phyloP scores from a whole-genome alignment of 2,888 invertebrate genomes.

The Lycaena phlaeas region DNA sequence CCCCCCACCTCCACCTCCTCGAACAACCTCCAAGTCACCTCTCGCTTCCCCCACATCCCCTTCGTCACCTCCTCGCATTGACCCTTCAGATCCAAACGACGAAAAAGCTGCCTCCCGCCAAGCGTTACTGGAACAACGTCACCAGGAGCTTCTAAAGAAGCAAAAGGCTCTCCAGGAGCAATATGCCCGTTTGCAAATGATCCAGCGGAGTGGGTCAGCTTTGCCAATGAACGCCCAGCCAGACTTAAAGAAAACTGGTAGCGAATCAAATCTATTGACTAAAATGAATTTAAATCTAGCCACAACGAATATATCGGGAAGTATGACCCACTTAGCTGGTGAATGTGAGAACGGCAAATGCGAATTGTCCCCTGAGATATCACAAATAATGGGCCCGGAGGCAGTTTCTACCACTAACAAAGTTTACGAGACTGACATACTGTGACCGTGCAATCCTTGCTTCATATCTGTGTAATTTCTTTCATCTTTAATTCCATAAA shows the following conservation, averaged over 20 bases:
- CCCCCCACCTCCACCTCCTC: conserved; percentile 94
- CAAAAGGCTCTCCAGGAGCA: conserved; percentile 93
- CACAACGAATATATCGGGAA: conserved; percentile 45
- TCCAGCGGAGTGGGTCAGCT: conserved; percentile 83
- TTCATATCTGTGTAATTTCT: conserved; percentile 34
- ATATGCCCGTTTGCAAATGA: conserved; percentile 89
- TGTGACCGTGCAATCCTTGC: conserved; percentile 75
- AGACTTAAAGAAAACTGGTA: conserved; percentile 88
- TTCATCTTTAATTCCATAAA: conserved; percentile 9
- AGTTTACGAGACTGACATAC: conserved; percentile 94
- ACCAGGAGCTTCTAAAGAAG: conserved; percentile 89
- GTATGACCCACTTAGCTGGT: conserved; percentile 51
- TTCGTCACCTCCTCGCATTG: conserved; percentile 82
- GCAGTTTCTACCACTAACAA: conserved; percentile 78
- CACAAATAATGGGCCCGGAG: conserved; percentile 27
- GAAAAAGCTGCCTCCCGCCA: conserved; percentile 67
- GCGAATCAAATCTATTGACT: conserved; percentile 87
- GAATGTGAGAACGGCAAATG: conserved; percentile 25
- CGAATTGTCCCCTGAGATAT: conserved; percentile 17
- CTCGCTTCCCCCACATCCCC: conserved; percentile 88
- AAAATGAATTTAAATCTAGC: conserved; percentile 85
- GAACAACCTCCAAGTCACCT: conserved; percentile 91
- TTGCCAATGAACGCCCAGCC: conserved; percentile 76
- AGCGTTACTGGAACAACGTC: conserved; percentile 86
- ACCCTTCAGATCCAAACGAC: conserved; percentile 32